These are phyloP conservation scores for Palaemon carinicauda DNA, from an alignment of 1,140 invertebrate species.

Conservation along the genomic window DNA sequence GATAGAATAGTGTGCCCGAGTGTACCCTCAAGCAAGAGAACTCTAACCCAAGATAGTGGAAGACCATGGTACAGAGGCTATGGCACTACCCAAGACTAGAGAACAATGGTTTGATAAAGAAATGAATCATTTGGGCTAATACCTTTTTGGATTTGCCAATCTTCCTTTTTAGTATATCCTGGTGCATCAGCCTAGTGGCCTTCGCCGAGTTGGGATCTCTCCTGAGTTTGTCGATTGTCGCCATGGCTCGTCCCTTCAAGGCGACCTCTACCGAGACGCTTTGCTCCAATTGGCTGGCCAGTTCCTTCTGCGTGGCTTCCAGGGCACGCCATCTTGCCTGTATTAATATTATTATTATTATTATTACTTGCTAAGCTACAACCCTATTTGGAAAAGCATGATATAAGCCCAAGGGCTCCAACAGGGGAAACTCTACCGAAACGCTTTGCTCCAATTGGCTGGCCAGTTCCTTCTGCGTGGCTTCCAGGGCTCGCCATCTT, in stretches of 20 bases:
- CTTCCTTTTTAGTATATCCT: constrained; percentile 46
- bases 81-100: too few relatives aligned
- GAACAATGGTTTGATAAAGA: too few relatives aligned
- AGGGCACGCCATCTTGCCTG: constrained; percentile 39
- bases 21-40: too few relatives aligned
- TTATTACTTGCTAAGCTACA: too few relatives aligned
- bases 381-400: too few relatives aligned
- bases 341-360: neutral
- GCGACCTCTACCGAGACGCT: constrained; percentile 24
- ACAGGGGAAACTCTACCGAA: too few relatives aligned
- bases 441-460: constrained; percentile 40
- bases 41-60: too few relatives aligned
- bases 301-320: constrained; percentile 37
- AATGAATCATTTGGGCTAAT: too few relatives aligned
- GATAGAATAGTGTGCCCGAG: too few relatives aligned
- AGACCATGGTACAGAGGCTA: too few relatives aligned
- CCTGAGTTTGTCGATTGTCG: constrained; percentile 10
- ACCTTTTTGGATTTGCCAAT: constrained; percentile 11
- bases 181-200: constrained; percentile 44
- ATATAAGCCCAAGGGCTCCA: too few relatives aligned
- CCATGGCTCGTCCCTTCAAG: constrained; percentile 38
- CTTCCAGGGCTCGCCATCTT: constrained; percentile 32
- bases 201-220: constrained; percentile 25
- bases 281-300: constrained; percentile 41
- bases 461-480: constrained; percentile 43